Base-by-base conservation (phyloP, 2,797 vertebrate genomes). In the Yasuhikotakia modesta region DNA sequence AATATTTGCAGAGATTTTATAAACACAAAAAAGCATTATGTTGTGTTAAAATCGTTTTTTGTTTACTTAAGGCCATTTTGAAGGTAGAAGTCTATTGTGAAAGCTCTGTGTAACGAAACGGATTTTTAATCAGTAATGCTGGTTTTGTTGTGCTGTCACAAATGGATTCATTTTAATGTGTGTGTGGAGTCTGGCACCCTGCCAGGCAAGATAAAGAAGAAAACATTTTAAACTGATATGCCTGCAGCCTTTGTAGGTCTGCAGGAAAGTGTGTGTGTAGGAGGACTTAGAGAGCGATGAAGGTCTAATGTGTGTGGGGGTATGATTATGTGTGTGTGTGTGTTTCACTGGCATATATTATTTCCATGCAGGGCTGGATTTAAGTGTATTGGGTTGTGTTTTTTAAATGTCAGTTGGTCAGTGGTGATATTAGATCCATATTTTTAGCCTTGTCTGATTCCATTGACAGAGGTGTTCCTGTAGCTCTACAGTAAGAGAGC, bases 171-270 rank as follows among this genome's bases (percentile, higher is more conserved):
- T 24, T 60, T 50, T 48, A 61, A 14, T 48, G 46, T 48, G 46
- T 48, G 46, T 48, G 1, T 48, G 46, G 1, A 46, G 22, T 86
- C 66, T 63, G 93, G 91, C 73, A 88, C 89, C 79, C 90, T 91
- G 75, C 84, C 87, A 14, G 90, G 87, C 84, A 87, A 58, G 22
- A 58, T 58, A n/a, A 11, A 57, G 24, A 57, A 58, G 55, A 58
- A n/a, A 58, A 4, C 57, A 27, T 50, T 50, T 27, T 58, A 27
- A 27, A 27, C 57, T 16, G 24, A 27, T 58, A 13, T 58, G 57
- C 53, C 19, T 24, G 13, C 53, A 24, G 21, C 22, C 53, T 57
- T 19, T 57, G 19, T 22, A 39, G 48, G 16, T 50, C 16, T n/a
- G 48, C 48, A 27, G 57, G 22, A 58, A 16, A 14, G 14, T 24